Base-by-base conservation (phyloP, 53 echinoderm and acorn worm genomes). In the Astropecten irregularis region DNA sequence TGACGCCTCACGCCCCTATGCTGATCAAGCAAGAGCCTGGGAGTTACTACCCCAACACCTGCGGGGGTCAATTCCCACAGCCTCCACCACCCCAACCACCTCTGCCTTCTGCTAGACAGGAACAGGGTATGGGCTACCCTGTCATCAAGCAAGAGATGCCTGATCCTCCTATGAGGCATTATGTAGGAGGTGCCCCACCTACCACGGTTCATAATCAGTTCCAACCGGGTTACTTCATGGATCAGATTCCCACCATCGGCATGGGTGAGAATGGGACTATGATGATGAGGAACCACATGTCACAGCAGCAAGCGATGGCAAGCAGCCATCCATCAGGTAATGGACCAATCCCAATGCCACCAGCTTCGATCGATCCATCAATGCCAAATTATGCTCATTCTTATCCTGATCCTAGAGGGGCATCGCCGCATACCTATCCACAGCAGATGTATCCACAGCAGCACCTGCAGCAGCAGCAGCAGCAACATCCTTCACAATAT, bases 201-300 rank as follows among this genome's bases (percentile, higher is more conserved):
- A 79, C 61, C 47, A 79, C 79, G 36, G 79, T 40, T 32, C 79
- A 79, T 37, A 79, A 62, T 47, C 79, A 61, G 61, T 79, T 79
- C 79, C 79, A 79, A 20, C 79, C 79, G 82, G 92, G 91, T 52
- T 87, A 95, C 68, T 95, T 95, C 90, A 89, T 95, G 83, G 95
- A 95, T 64, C 89, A 89, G 71, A 95, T 95, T 77, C 95, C 95
- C 68, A 89, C 79, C 63, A 95, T 95, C 69, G 83, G 46, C 5
- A 79, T 79, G 79, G 62, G 79, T 30, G 79, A 79, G 40, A 79
- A 79, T 62, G 79, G 61, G 46, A 38, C 30, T 29, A 79, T 79
- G 61, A 61, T 62, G 32, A 79, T 79, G 48, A 60, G 62, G 38
- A 79, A 79, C 61, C 79, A 79, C 79, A 15, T 85, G 49, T 29